These are phyloP conservation scores for Aphrophora alni DNA, from an alignment of 2,888 invertebrate genomes.

Conservation along the genomic window DNA sequence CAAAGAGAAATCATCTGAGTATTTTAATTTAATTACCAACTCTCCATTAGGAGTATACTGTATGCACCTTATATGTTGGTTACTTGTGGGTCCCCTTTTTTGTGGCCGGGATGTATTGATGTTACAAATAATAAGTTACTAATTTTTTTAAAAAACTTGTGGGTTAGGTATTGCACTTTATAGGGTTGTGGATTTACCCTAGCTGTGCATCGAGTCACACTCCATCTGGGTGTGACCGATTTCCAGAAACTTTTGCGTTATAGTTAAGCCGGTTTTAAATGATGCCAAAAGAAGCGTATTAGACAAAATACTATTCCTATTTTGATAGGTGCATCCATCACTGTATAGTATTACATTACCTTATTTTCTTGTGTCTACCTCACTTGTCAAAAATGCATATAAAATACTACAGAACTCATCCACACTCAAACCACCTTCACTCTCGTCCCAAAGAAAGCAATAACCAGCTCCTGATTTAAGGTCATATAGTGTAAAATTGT, in stretches of 20 bases:
- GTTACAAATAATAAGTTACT: background rate
- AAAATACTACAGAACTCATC: conserved; percentile 35
- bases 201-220: conserved; percentile 25
- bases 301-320: conserved; percentile 11
- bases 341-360: conserved; percentile 19
- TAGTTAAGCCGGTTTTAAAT: background rate
- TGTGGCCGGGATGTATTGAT: conserved; percentile 10
- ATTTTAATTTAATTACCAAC: background rate
- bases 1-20: background rate
- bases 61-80: background rate
- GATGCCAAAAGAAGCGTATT: conserved; percentile 19
- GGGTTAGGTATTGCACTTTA: conserved; percentile 6
- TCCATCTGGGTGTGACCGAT: conserved; percentile 25
- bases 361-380: background rate
- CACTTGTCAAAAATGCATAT: conserved; percentile 2
- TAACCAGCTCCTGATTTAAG: conserved; percentile 36
- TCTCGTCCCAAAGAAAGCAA: conserved; percentile 44
- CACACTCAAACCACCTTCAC: conserved; percentile 42
- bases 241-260: conserved; percentile 23
- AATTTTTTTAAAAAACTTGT: conserved; percentile 2
- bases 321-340: conserved; percentile 26
- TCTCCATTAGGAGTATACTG: background rate
- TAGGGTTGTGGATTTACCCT: conserved; percentile 18
- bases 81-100: conserved; percentile 22
- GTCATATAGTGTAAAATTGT: conserved; percentile 11